Evolutionary conservation across 2,888 invertebrate species (phyloP), one percentile per base, ranked within the genome.

Genomic region (Hyppa rectilinea): DNA sequence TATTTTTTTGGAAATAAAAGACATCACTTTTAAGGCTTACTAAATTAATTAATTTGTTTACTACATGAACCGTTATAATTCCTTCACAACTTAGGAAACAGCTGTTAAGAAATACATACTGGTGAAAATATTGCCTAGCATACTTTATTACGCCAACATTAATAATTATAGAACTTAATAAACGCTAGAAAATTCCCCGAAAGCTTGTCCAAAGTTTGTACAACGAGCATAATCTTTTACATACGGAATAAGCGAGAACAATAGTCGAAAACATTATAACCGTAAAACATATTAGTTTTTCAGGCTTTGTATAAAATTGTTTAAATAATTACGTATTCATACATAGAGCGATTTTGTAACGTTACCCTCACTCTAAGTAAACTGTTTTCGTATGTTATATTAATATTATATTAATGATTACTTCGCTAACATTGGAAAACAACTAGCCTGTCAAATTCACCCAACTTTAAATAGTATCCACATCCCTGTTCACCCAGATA

Each of bases 321-420:
- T 79, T 80, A 66, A 73, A 78, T 75, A 64, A 78, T 64, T 71
- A 75, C 61, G 53, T 72, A 75, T 75, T 66, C 73, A 55, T 43
- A 59, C 43, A 23, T 52, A 43, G 59, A 80, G 49, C 73, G 50
- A 71, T 71, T 83, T 78, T 81, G 84, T 78, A 78, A 71, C 60
- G 59, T 66, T 69, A 71, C 76, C 66, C 71, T 66, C 71, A 58
- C 67, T 71, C 60, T 75, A 71, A 80, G 80, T 78, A 85, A 84
- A 87, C 81, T 82, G 84, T 82, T 85, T 85, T 87, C 75, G 61
- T 83, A 83, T 85, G 85, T n/a, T n/a, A n/a, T n/a, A n/a, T n/a
- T n/a, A n/a, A n/a, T n/a, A n/a, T n/a, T n/a, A n/a, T n/a, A n/a
- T n/a, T n/a, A n/a, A n/a, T n/a, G n/a, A n/a, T n/a, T n/a, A n/a